Percentiles rank a stretch among this genome's conserved stretches.
These are phyloP conservation scores for Paedocypris sp. DNA, from an alignment of 2,113 vertebrate species.

Conservation along the genomic window DNA sequence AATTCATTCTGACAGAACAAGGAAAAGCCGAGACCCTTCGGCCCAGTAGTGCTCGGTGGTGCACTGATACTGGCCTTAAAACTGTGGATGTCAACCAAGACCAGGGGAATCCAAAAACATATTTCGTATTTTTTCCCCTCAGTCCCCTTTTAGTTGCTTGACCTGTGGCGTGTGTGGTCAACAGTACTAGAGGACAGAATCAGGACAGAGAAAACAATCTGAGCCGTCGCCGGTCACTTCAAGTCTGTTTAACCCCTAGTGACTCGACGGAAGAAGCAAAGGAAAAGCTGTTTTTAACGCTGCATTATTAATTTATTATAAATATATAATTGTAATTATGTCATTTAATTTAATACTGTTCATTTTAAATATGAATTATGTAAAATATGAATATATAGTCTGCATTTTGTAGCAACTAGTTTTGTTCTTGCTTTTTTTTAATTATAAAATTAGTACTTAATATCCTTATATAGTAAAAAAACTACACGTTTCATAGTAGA, in stretches of 20 bases:
- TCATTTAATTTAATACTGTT: too few species aligned
- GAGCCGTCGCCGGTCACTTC: slow-evolving; percentile 4
- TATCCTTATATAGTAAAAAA: too few species aligned
- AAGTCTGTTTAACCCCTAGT: background rate
- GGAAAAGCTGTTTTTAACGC: background rate
- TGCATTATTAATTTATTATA: too few species aligned
- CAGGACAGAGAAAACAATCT: background rate
- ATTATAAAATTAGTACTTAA: too few species aligned
- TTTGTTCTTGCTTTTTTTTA: too few species aligned
- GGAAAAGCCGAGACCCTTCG: background rate
- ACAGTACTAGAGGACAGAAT: background rate
- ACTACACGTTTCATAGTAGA: too few species aligned
- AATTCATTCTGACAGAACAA: background rate
- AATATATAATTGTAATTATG: too few species aligned
- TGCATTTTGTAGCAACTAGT: too few species aligned
- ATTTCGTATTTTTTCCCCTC: background rate
- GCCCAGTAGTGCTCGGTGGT: background rate
- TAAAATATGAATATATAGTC: too few species aligned
- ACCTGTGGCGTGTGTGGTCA: background rate
- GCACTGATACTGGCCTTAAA: slow-evolving; percentile 18
- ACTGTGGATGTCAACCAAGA: slow-evolving; percentile 13
- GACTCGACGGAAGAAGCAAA: background rate
- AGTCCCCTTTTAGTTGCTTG: background rate
- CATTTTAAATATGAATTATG: too few species aligned
- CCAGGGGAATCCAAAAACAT: slow-evolving; percentile 4